Conservation (phyloP, 2,888 invertebrate species). For the Rhimphoctona megacephalus region DNA sequence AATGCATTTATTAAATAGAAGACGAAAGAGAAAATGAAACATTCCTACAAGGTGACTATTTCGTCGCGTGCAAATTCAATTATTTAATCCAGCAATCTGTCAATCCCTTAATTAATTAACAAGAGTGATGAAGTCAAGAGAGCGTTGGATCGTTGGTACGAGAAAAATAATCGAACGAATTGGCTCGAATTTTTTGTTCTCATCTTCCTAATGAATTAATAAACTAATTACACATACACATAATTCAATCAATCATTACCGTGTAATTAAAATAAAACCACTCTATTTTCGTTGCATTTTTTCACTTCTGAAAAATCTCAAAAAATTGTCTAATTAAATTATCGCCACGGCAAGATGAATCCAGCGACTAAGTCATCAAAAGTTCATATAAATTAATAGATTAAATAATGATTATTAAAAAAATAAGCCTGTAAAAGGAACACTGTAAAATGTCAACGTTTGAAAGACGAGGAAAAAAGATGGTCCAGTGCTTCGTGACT, state of each 20-base stretch:
- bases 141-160: background rate
- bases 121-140: background rate
- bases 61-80: background rate
- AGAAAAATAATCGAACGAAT: background rate
- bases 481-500: background rate
- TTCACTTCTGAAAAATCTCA: background rate
- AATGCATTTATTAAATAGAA: background rate
- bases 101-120: background rate
- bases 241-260: background rate
- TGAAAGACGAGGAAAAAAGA: background rate
- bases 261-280: background rate
- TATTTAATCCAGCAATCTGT: background rate
- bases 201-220: background rate
- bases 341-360: background rate
- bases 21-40: background rate
- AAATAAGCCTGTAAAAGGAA: slow-evolving; percentile 3
- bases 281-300: background rate
- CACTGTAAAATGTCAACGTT: background rate
- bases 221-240: background rate
- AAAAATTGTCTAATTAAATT: background rate
- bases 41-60: background rate
- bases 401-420: background rate
- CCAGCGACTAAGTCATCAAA: background rate
- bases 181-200: background rate
- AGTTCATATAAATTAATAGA: background rate